Evolutionary conservation across 1,140 invertebrate species (phyloP).

Genomic region (Drosophila nikananu): DNA sequence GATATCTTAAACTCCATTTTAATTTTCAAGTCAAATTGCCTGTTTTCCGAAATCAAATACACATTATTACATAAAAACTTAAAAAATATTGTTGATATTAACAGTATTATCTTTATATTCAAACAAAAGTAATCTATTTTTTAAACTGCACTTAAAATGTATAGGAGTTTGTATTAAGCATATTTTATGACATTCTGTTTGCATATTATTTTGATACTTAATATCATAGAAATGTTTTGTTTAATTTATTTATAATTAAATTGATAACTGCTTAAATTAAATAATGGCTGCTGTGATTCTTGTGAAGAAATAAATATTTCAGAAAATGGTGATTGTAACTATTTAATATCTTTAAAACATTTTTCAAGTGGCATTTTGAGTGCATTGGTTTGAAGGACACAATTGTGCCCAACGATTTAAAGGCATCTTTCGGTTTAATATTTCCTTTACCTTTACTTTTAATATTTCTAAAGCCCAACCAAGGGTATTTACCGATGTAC

Average conservation of each 20-base stretch:
- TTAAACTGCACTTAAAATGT: background rate
- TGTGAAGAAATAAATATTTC: too few relatives aligned
- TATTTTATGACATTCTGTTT: too few relatives aligned
- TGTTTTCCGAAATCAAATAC: too few relatives aligned
- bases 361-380: background rate
- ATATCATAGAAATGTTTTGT: too few relatives aligned
- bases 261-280: background rate
- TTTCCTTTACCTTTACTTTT: too few relatives aligned
- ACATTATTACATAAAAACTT: background rate
- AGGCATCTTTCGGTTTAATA: too few relatives aligned
- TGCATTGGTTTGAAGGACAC: background rate
- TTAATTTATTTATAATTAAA: background rate
- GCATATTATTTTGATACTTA: background rate
- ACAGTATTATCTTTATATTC: background rate
- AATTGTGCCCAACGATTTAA: background rate
- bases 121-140: background rate
- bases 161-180: too few relatives aligned
- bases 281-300: background rate
- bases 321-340: too few relatives aligned
- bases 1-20: background rate
- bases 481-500: constrained; percentile 11
- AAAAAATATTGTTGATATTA: background rate
- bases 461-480: background rate
- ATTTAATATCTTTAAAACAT: background rate
- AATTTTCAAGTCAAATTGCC: background rate